phyloP scores from a whole-genome alignment of 2,888 invertebrate genomes.

The Drosophila hamatofila region DNA sequence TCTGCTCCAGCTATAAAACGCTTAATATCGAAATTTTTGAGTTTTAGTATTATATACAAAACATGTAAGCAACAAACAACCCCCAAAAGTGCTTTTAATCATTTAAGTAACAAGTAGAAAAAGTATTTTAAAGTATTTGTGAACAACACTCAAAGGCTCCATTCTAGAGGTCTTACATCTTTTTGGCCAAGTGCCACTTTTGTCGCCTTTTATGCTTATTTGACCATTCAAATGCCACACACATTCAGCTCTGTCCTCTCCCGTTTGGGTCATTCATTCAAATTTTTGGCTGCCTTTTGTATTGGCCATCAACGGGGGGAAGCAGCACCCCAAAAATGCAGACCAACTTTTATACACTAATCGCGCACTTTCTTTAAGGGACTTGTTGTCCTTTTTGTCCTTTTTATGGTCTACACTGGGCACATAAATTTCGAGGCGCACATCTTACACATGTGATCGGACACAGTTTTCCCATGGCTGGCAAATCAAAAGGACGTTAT shows the following conservation, averaged over 20 bases:
- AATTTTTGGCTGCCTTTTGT: constrained; percentile 63
- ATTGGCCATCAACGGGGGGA: constrained; percentile 32
- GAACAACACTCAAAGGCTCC: constrained; percentile 40
- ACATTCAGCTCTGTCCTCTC: constrained; percentile 6
- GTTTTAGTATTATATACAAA: constrained; percentile 29
- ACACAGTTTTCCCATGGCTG: constrained; percentile 62
- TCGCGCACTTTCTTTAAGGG: constrained; percentile 56
- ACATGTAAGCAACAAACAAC: constrained; percentile 41
- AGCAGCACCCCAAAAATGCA: constrained; percentile 4
- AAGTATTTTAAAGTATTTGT: constrained; percentile 46
- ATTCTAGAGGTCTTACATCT: constrained; percentile 37
- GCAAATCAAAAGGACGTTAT: constrained; percentile 79
- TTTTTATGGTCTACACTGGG: constrained; percentile 64
- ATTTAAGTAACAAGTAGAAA: constrained; percentile 70
- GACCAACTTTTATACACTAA: constrained; percentile 41
- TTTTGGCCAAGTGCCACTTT: constrained; percentile 72
- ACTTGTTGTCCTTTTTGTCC: constrained; percentile 64
- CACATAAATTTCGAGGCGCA: constrained; percentile 65
- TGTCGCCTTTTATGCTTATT: constrained; percentile 81
- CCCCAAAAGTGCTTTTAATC: constrained; percentile 71
- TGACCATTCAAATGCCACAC: constrained; percentile 64
- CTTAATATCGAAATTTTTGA: constrained; percentile 74
- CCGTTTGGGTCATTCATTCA: constrained; percentile 61
- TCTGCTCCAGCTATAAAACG: constrained; percentile 75
- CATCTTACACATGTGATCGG: constrained; percentile 59